A percentile compares a stretch with the other conserved stretches of the same genome.
Evolutionary conservation across 2,888 invertebrate species (phyloP).

Genomic region (Dryococelus australis): DNA sequence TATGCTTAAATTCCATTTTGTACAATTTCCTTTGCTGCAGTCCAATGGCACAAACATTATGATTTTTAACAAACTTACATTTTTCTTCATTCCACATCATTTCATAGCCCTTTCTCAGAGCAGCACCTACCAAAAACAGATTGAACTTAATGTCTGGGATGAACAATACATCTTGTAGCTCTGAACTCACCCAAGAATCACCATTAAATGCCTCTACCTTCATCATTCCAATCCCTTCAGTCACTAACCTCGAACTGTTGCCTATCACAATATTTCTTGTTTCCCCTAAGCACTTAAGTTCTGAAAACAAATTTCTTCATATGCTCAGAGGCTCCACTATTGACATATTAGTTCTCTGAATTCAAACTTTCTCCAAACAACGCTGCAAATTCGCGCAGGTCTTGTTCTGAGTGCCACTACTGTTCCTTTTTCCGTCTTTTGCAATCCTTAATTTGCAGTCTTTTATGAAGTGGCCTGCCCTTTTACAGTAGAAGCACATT

Average conservation of each 20-base stretch:
- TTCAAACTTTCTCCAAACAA: neutral
- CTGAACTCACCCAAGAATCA: neutral
- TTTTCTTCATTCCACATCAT: too few relatives aligned
- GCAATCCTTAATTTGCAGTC: too few relatives aligned
- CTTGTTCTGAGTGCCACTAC: neutral
- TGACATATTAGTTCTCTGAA: neutral
- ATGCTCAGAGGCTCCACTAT: neutral
- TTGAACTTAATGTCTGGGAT: neutral
- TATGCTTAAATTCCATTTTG: too few relatives aligned
- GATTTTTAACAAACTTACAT: too few relatives aligned
- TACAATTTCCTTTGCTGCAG: too few relatives aligned
- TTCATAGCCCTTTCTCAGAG: neutral
- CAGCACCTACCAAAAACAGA: neutral
- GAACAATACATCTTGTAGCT: neutral
- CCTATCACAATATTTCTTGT: too few relatives aligned
- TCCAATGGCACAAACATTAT: too few relatives aligned
- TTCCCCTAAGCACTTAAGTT: too few relatives aligned
- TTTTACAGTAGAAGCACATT: too few relatives aligned
- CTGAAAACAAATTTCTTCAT: neutral
- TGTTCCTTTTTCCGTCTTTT: too few relatives aligned
- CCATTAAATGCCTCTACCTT: neutral
- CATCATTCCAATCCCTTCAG: neutral
- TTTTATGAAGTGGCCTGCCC: too few relatives aligned
- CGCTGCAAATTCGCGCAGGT: neutral
- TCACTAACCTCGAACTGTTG: too few relatives aligned